Base-by-base conservation (phyloP, 2,113 vertebrate genomes). In the Neogale vison region DNA sequence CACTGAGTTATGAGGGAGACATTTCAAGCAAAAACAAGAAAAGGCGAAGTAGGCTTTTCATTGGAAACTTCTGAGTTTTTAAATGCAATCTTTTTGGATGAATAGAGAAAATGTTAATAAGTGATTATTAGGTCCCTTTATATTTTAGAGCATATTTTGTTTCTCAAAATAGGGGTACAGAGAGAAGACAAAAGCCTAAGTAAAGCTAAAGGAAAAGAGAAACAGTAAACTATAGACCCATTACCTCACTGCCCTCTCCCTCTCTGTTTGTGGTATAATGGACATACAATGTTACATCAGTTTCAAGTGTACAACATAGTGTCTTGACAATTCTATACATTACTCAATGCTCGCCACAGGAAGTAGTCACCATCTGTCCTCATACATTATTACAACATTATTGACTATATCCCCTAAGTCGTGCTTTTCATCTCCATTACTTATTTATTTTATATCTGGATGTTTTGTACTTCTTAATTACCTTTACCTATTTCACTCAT, bases 61-160 rank as follows among this genome's bases (percentile, higher is more conserved):
- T 9, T 34, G 34, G 39, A 80, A 91, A 93, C 10, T 36, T 95
- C 67, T 23, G 36, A n/a, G 18, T n/a, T 93, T 89, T 59, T 55
- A 84, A 87, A 77, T 61, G 39, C 15, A 79, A 13, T 89, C 52
- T 50, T 55, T 87, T 81, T 65, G 52, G 10, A 67, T 67, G n/a
- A 8, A 47, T 1, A 65, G 17, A 12, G 6, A 3, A 50, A 96
- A 97, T 2, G 20, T 39, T 88, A 15, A 59, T 47, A 55, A n/a
- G 21, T 42, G 18, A 13, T 76, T 67, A 88, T 63, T 39, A 17
- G 21, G 4, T 57, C 36, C 34, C 10, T 71, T 87, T 63, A 34
- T 45, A 93, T 83, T 84, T 95, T 67, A 80, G 1, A 83, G 31
- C 26, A 15, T 26, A 90, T 72, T 96, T 94, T 88, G 84, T 83